Evolutionary conservation across 2,888 invertebrate genomes (phyloP), one percentile per base, ranked within the genome.

Genomic region (Augochlorella aurata): DNA sequence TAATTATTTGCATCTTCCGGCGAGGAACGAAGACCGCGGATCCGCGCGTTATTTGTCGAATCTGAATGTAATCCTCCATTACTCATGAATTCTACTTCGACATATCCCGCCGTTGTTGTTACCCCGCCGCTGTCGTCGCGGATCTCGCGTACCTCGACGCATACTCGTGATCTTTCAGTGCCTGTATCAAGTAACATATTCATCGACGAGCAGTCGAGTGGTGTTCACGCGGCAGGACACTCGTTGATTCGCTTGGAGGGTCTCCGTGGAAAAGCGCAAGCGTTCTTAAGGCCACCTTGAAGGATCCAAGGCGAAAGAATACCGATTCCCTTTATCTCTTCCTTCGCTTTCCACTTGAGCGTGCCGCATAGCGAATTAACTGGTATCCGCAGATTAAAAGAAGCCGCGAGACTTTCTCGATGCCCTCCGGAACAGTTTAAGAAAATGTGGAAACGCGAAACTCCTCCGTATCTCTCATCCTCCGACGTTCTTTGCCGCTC

Each of bases 1-100:
- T 74, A 82, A 87, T 87, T 83, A 87, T 87, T 87, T 86, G 84
- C 86, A 87, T 87, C 72, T 63, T 61, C 63, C 47, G 84, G 24
- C 54, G 65, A 0, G 1, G 18, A 7, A 45, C 44, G 54, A 74
- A 79, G 65, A 44, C 58, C 12, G 14, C 45, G 63, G 68, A 78
- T 72, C 65, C 63, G n/a, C 14, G 10, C 29, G 38, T 54, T 29
- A 66, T 10, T 18, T 9, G 16, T n/a, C 29, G 38, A 18, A 18
- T 49, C n/a, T 18, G 24, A 77, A 77, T 29, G 50, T 49, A 29
- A 16, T 16, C 69, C 52, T 24, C 21, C 4, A 69, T 77, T 24
- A n/a, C 52, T 67, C 45, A n/a, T 16, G 8, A 10, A 38, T 29
- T 9, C 38, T 61, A n/a, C 21, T 7, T n/a, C 58, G 10, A 24